These are phyloP conservation scores for Anoplolepis gracilipes DNA, from an alignment of 1,140 invertebrate genomes.

Conservation along the genomic window DNA sequence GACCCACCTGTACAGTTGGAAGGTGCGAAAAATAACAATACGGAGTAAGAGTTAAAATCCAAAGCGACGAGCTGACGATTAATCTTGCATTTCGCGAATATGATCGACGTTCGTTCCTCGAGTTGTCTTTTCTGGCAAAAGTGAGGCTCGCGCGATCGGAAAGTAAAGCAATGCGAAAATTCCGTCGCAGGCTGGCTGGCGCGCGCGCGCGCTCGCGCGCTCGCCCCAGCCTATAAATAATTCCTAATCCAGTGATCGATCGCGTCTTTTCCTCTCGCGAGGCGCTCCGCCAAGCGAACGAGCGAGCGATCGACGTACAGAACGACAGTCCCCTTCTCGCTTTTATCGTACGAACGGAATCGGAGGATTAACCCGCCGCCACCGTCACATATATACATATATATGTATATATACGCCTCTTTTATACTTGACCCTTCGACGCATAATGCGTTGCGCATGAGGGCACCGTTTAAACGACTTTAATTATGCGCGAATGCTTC, in stretches of 20 bases:
- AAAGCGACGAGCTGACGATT: slow-evolving; percentile 48
- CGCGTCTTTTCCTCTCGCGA: slow-evolving; percentile 52
- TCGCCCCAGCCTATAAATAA: slow-evolving; percentile 51
- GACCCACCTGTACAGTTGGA: no score
- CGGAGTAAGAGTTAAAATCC: no score
- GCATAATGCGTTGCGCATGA: slow-evolving; percentile 26
- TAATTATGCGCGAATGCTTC: slow-evolving; percentile 31
- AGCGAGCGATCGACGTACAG: background rate
- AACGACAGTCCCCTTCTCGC: background rate
- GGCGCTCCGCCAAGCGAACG: slow-evolving; percentile 18
- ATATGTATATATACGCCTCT: slow-evolving; percentile 19
- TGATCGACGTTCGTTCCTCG: background rate
- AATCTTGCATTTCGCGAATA: slow-evolving; percentile 58
- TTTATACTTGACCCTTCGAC: slow-evolving; percentile 16
- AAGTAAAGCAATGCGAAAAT: slow-evolving; percentile 39
- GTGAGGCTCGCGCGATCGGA: slow-evolving; percentile 32
- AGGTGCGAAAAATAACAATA: no score
- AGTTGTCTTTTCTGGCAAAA: slow-evolving; percentile 53
- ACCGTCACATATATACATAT: background rate
- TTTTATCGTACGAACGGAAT: slow-evolving; percentile 32
- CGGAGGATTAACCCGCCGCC: slow-evolving; percentile 12
- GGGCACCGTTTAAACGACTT: slow-evolving; percentile 24
- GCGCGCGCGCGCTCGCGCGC: slow-evolving; percentile 29
- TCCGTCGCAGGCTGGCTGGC: slow-evolving; percentile 10
- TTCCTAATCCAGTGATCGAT: slow-evolving; percentile 59